These are phyloP conservation scores for Gorsachius goisagi DNA, from an alignment of 2,113 vertebrate genomes.

Conservation along the genomic window DNA sequence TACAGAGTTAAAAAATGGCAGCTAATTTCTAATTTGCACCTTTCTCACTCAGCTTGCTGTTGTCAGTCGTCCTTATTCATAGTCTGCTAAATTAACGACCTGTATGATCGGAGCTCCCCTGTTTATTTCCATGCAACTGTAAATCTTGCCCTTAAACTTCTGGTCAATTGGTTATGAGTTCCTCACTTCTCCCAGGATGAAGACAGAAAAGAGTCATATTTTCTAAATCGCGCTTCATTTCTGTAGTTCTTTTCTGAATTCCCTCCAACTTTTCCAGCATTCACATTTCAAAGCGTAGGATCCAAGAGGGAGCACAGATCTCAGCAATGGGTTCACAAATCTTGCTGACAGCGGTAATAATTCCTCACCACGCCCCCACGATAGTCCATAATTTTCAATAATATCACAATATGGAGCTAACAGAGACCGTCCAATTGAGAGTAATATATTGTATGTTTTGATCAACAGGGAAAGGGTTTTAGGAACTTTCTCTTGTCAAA, in stretches of 20 bases:
- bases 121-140: not conserved
- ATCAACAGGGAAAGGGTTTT: conserved; percentile 46
- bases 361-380: not conserved
- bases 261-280: not conserved
- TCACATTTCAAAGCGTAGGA: not conserved
- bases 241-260: not conserved
- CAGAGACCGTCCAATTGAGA: conserved; percentile 3
- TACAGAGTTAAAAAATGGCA: not conserved
- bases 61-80: not conserved
- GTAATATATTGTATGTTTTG: not conserved
- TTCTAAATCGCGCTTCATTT: not conserved
- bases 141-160: conserved; percentile 3
- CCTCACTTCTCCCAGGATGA: not conserved
- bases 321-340: not conserved
- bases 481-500: conserved; percentile 22
- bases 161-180: conserved; percentile 2
- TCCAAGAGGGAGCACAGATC: not conserved
- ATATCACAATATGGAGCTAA: not conserved
- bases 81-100: conserved; percentile 13
- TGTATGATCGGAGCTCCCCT: not conserved
- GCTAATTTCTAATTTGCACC: not conserved
- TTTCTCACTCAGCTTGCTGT: not conserved
- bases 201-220: not conserved
- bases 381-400: conserved; percentile 25
- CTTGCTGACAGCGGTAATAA: conserved; percentile 22